Evolutionary conservation across 2,888 invertebrate species (phyloP), one percentile per base, ranked within the genome.

Genomic region (Tenthredo amoena): DNA sequence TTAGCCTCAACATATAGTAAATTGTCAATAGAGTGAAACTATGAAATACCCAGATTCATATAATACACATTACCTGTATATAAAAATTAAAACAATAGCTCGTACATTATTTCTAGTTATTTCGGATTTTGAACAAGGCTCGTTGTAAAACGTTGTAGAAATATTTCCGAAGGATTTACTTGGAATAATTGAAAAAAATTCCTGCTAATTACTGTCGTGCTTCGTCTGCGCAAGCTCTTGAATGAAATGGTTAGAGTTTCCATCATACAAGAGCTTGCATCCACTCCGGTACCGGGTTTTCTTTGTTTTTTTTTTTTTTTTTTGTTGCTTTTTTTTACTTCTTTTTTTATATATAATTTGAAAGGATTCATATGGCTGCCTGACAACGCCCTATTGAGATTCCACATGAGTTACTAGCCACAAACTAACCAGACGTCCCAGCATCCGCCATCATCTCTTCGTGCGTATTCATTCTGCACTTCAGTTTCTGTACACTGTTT

Each of bases 351-450:
- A 18, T 55, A 77, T 77, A 77, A 77, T 77, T 62, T 50, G 62
- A 81, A 81, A 62, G 62, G 81, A 81, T 79, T 55, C 79, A 58
- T 62, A 58, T 40, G 79, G 37, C 62, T 79, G 79, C 79, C 68
- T 68, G 82, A 83, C 43, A 83, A 68, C 47, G 68, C 68, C 83
- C 68, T 50, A 68, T 83, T 83, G 83, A 68, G 83, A 31, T 83
- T 83, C 83, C 68, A 50, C 81, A 86, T 86, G 86, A 87, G 87
- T 87, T 87, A 87, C 74, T 85, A 86, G 84, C 84, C 85, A 85
- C 86, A 86, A 86, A 86, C 87, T 88, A 87, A 87, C 88, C 88
- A 87, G 87, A 87, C 87, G 84, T 71, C n/a, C 71, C 31, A 34
- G 50, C 26, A 81, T 40, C 37, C 40, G 40, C n/a, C 43, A 68